Percentiles rank a stretch among this genome's conserved stretches.
phyloP scores from a whole-genome alignment of 2,888 invertebrate species.

The Aspidiotus destructor region DNA sequence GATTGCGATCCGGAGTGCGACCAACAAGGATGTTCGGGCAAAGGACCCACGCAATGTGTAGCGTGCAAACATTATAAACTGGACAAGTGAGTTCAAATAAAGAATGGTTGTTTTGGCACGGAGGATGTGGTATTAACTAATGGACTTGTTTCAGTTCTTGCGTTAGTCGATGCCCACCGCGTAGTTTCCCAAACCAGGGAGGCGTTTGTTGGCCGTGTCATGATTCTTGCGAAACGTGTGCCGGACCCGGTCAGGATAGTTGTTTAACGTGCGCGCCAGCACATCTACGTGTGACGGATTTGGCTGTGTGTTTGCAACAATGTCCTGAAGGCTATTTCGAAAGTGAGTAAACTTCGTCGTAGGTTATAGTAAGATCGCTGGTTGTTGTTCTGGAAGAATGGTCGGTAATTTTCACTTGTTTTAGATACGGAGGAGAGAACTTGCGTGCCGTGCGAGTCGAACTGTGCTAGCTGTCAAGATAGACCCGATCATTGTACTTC shows the following conservation, averaged over 20 bases:
- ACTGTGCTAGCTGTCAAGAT: conserved; percentile 76
- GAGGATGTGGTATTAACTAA: not conserved
- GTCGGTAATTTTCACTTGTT: conserved; percentile 24
- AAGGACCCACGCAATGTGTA: conserved; percentile 73
- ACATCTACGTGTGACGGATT: conserved; percentile 69
- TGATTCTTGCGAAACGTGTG: conserved; percentile 80
- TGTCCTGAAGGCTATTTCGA: conserved; percentile 86
- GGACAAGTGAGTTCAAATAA: conserved; percentile 54
- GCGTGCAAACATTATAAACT: conserved; percentile 70
- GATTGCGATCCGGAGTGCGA: conserved; percentile 80
- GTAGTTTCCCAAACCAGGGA: conserved; percentile 70
- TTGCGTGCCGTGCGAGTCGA: conserved; percentile 75
- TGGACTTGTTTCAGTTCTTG: conserved; percentile 54
- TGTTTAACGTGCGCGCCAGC: conserved; percentile 76
- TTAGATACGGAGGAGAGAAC: conserved; percentile 60
- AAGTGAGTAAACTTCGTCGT: conserved; percentile 50
- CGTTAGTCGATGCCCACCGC: conserved; percentile 72
- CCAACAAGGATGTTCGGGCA: conserved; percentile 73
- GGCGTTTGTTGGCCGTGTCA: conserved; percentile 79
- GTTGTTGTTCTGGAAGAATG: not conserved
- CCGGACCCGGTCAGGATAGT: conserved; percentile 76
- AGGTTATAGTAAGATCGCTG: not conserved
- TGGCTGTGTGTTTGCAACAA: conserved; percentile 75
- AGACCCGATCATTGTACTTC: conserved; percentile 73
- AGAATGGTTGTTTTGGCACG: too few species aligned